phyloP scores from a whole-genome alignment of 2,113 vertebrate species.

The Rostratula benghalensis region DNA sequence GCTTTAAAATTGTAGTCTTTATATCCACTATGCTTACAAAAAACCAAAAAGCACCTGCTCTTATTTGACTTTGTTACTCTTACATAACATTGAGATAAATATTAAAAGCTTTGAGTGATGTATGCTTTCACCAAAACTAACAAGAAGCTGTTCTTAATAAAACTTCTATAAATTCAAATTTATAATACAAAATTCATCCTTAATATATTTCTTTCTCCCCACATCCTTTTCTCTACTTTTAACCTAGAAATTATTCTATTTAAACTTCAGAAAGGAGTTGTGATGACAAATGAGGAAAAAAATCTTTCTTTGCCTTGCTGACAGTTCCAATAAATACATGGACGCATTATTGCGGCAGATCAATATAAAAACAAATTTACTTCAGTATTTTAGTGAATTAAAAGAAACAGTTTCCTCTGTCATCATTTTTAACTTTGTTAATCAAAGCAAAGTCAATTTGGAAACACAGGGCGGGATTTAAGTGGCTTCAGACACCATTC shows the following conservation, averaged over 20 bases:
- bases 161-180: not conserved
- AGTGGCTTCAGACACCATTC: not conserved
- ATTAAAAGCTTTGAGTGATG: not conserved
- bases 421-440: not conserved
- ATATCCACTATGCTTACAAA: not conserved
- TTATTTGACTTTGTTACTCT: not conserved
- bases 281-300: not conserved
- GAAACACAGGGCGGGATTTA: not conserved
- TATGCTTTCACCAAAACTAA: not conserved
- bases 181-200: not conserved
- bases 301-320: not conserved
- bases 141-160: not conserved
- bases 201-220: not conserved
- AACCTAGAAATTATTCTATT: not conserved
- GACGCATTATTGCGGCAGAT: not conserved
- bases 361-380: not conserved
- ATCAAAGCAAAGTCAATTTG: not conserved
- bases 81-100: not conserved
- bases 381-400: not conserved
- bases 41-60: not conserved
- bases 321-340: not conserved
- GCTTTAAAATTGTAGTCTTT: not conserved
- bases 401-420: not conserved
- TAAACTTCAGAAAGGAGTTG: not conserved
- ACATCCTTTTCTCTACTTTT: not conserved